A percentile compares a stretch with the other conserved stretches of the same genome.
Evolutionary conservation across 2,113 vertebrate species (phyloP).

Genomic region (Gadus macrocephalus): DNA sequence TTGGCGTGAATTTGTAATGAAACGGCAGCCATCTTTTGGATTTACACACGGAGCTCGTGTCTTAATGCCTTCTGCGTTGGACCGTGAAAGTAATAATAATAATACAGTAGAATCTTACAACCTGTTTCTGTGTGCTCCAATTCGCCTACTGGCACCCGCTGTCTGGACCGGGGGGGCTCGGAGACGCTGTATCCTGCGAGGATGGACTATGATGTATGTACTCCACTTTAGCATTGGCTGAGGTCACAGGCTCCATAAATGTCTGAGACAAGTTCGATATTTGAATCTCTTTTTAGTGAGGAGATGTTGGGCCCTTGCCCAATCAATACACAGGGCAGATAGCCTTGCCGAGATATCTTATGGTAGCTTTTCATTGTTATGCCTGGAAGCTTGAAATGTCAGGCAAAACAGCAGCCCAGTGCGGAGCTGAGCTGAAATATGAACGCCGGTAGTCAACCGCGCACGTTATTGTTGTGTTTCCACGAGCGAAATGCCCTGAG

Average conservation of each 20-base stretch:
- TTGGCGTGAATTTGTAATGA: slow-evolving; percentile 59
- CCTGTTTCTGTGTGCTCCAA: slow-evolving; percentile 24
- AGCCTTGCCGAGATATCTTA: slow-evolving; percentile 67
- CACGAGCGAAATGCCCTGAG: slow-evolving; percentile 35
- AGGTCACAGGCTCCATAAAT: slow-evolving; percentile 76
- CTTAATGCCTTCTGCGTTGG: slow-evolving; percentile 17
- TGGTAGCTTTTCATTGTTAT: slow-evolving; percentile 64
- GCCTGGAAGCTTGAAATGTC: slow-evolving; percentile 60
- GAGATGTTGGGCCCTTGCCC: slow-evolving; percentile 69
- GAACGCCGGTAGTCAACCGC: slow-evolving; percentile 34
- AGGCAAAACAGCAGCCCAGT: slow-evolving; percentile 33
- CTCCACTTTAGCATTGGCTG: slow-evolving; percentile 70
- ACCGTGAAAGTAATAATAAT: slow-evolving; percentile 18
- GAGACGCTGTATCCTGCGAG: slow-evolving; percentile 53
- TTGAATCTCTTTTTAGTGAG: slow-evolving; percentile 74
- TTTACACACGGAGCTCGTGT: neutral
- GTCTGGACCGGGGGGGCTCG: slow-evolving; percentile 10
- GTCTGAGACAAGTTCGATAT: slow-evolving; percentile 74
- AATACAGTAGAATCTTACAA: slow-evolving; percentile 32
- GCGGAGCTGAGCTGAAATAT: slow-evolving; percentile 47
- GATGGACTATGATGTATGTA: slow-evolving; percentile 77
- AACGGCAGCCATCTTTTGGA: slow-evolving; percentile 47
- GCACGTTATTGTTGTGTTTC: slow-evolving; percentile 32
- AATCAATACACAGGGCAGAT: slow-evolving; percentile 67
- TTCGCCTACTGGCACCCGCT: slow-evolving; percentile 25